These are phyloP conservation scores for Camponotus floridanus DNA, from an alignment of 1,140 invertebrate species.

Conservation along the genomic window DNA sequence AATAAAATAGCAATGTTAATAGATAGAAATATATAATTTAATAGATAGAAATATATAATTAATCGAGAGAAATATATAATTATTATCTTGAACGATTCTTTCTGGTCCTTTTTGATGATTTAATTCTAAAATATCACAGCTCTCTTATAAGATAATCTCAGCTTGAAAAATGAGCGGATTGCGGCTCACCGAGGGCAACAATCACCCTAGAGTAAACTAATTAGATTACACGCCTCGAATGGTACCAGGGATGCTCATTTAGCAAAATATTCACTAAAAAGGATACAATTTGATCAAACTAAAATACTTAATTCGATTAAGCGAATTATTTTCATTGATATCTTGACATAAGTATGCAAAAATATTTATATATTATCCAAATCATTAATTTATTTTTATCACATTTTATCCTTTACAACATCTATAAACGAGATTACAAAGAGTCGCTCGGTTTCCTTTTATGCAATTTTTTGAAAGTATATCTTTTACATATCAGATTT, in stretches of 20 bases:
- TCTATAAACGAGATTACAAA: neutral
- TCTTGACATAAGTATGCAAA: neutral
- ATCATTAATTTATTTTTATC: neutral
- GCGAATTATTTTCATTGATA: neutral
- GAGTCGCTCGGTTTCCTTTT: neutral
- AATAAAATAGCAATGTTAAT: neutral
- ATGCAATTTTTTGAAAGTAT: neutral
- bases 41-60: too few relatives aligned
- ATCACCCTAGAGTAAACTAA: constrained; percentile 83
- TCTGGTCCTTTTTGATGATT: neutral
- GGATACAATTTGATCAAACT: constrained; percentile 22
- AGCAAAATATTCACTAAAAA: constrained; percentile 60
- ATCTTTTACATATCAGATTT: neutral
- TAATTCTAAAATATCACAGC: constrained; percentile 15
- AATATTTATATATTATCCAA: neutral
- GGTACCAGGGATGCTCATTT: constrained; percentile 81
- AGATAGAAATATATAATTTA: too few relatives aligned
- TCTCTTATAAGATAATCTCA: constrained; percentile 77
- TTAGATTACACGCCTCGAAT: constrained; percentile 83
- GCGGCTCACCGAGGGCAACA: constrained; percentile 79
- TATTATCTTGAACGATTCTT: neutral
- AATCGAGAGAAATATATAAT: too few relatives aligned
- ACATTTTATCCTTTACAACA: neutral
- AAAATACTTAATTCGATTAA: neutral
- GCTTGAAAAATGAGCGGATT: constrained; percentile 80